A percentile compares a stretch with the other conserved stretches of the same genome.
These are phyloP conservation scores for Icerya purchasi DNA, from an alignment of 2,888 invertebrate genomes.

Conservation along the genomic window DNA sequence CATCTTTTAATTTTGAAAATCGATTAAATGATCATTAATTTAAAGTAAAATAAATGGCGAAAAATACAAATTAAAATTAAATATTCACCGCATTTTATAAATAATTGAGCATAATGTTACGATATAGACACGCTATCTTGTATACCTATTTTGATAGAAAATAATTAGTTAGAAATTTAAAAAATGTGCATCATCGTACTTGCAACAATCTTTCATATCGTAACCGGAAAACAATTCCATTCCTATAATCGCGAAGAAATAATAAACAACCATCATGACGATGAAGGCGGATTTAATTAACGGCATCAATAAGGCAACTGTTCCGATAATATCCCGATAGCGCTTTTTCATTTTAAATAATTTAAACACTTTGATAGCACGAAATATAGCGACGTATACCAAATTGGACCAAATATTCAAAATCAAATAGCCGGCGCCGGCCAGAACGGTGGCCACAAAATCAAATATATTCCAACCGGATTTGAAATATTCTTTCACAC, in stretches of 20 bases:
- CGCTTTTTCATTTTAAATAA: constrained; percentile 60
- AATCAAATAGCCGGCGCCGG: constrained; percentile 41
- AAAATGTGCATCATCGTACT: constrained; percentile 32
- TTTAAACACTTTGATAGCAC: constrained; percentile 43
- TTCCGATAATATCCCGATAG: constrained; percentile 63
- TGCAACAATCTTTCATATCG: constrained; percentile 59
- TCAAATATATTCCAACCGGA: constrained; percentile 76
- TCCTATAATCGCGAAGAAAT: constrained; percentile 72
- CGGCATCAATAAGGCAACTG: constrained; percentile 56
- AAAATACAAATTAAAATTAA: too few relatives aligned
- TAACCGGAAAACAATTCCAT: constrained; percentile 65
- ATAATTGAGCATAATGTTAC: too few relatives aligned
- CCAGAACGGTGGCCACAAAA: constrained; percentile 42
- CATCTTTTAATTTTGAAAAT: too few relatives aligned
- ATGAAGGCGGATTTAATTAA: constrained; percentile 53
- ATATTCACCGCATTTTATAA: too few relatives aligned
- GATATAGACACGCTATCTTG: too few relatives aligned
- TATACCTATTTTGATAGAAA: too few relatives aligned
- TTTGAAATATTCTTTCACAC: constrained; percentile 45
- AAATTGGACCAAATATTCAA: constrained; percentile 43
- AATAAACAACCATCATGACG: constrained; percentile 64
- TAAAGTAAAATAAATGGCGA: too few relatives aligned
- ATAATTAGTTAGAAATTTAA: background rate
- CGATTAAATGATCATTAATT: too few relatives aligned
- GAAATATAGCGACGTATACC: constrained; percentile 47